phyloP scores from a whole-genome alignment of 2,113 vertebrate species.

The Pseudopodoces humilis region DNA sequence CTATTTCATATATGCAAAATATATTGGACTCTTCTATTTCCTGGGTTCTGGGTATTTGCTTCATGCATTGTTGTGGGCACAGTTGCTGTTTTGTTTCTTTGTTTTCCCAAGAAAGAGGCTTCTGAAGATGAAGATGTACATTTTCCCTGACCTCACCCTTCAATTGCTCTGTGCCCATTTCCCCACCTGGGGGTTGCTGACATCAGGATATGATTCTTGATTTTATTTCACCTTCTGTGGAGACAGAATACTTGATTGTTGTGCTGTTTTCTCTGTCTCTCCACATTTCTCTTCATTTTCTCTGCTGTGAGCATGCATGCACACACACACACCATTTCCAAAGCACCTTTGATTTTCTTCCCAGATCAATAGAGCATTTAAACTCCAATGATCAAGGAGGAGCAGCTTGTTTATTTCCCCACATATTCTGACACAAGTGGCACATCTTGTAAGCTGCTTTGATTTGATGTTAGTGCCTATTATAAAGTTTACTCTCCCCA shows the following conservation, averaged over 20 bases:
- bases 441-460: constrained; percentile 21
- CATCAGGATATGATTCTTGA: background rate
- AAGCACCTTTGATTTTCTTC: constrained; percentile 47
- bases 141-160: background rate
- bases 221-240: background rate
- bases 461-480: constrained; percentile 52
- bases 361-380: constrained; percentile 65
- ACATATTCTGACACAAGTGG: constrained; percentile 49
- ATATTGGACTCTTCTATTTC: background rate
- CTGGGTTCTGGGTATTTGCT: background rate
- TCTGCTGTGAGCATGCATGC: constrained; percentile 6
- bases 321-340: constrained; percentile 22
- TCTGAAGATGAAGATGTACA: background rate
- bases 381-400: constrained; percentile 61
- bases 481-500: constrained; percentile 17
- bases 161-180: background rate
- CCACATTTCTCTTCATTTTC: background rate
- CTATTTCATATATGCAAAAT: background rate
- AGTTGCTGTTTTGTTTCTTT: background rate
- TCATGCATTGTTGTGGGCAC: background rate
- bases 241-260: background rate
- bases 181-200: background rate
- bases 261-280: constrained; percentile 9
- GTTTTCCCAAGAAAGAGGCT: background rate
- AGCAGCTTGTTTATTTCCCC: constrained; percentile 52